Evolutionary conservation across 2,113 vertebrate species (phyloP).

Genomic region (Spilogale gracilis): DNA sequence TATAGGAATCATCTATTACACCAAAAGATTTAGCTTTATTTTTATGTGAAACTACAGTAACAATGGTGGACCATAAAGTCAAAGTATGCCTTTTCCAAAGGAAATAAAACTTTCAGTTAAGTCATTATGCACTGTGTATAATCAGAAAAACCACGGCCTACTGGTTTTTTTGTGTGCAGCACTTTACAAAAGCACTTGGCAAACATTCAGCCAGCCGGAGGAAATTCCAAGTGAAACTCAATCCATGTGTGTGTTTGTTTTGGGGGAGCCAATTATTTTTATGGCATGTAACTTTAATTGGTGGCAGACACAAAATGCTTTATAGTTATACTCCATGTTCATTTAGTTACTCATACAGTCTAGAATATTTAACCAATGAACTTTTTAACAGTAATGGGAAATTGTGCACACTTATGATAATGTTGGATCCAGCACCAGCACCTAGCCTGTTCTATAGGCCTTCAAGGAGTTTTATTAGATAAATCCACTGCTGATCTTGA

Average conservation of each 20-base stretch:
- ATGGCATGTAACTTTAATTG: slow-evolving; percentile 64
- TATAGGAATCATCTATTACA: not conserved
- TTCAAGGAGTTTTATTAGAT: not conserved
- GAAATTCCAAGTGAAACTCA: slow-evolving; percentile 75
- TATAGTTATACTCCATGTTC: slow-evolving; percentile 32
- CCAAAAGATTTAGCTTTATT: slow-evolving; percentile 42
- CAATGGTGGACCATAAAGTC: not conserved
- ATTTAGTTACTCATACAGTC: not conserved
- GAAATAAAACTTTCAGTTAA: slow-evolving; percentile 60
- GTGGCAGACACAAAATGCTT: slow-evolving; percentile 66
- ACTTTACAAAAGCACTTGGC: slow-evolving; percentile 73
- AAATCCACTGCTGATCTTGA: not conserved
- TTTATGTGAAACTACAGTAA: slow-evolving; percentile 54
- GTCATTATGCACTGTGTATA: not conserved
- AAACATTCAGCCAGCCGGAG: slow-evolving; percentile 32
- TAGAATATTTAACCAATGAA: slow-evolving; percentile 41
- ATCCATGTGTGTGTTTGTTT: slow-evolving; percentile 61
- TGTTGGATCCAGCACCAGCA: not conserved
- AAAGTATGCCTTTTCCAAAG: slow-evolving; percentile 31
- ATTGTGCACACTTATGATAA: not conserved
- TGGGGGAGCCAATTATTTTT: slow-evolving; percentile 65
- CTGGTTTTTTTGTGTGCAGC: slow-evolving; percentile 28
- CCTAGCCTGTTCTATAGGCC: not conserved
- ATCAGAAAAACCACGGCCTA: slow-evolving; percentile 45
- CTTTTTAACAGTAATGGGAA: slow-evolving; percentile 27